Conservation (phyloP, 2,888 invertebrate genomes). For the Oasisia sp. region DNA sequence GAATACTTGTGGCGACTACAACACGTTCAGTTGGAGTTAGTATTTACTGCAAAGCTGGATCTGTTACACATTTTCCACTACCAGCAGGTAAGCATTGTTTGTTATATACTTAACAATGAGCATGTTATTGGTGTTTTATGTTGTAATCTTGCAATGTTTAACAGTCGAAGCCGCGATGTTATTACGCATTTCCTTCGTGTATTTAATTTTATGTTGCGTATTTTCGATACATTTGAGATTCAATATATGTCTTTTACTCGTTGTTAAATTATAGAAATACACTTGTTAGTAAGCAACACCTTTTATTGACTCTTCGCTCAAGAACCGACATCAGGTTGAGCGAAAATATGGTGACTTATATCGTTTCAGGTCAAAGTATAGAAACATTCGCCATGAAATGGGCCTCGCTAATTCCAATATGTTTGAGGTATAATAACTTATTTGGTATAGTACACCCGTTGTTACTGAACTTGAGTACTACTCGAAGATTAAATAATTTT, state of each 20-base stretch:
- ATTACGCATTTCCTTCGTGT: not conserved
- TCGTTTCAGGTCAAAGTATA: not conserved
- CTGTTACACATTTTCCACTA: not conserved
- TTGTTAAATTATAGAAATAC: not conserved
- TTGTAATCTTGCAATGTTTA: not conserved
- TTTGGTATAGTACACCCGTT: not conserved
- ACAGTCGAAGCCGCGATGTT: not conserved
- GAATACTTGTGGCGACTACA: slow-evolving; percentile 5
- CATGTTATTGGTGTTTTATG: not conserved
- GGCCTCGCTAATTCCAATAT: too few species aligned
- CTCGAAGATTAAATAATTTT: not conserved
- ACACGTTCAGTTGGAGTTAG: slow-evolving; percentile 13
- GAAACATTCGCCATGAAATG: not conserved
- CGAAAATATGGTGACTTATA: slow-evolving; percentile 4
- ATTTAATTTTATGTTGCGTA: not conserved
- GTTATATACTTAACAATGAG: not conserved
- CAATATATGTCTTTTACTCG: not conserved
- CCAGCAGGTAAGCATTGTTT: not conserved
- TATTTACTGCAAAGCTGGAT: slow-evolving; percentile 9
- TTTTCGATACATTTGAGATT: not conserved
- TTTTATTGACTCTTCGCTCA: not conserved
- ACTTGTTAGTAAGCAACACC: not conserved
- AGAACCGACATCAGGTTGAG: not conserved
- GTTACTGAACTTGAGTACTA: not conserved
- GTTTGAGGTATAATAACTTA: not conserved